Evolutionary conservation across 1,140 invertebrate species (phyloP).

Genomic region (Trichonephila clavata): DNA sequence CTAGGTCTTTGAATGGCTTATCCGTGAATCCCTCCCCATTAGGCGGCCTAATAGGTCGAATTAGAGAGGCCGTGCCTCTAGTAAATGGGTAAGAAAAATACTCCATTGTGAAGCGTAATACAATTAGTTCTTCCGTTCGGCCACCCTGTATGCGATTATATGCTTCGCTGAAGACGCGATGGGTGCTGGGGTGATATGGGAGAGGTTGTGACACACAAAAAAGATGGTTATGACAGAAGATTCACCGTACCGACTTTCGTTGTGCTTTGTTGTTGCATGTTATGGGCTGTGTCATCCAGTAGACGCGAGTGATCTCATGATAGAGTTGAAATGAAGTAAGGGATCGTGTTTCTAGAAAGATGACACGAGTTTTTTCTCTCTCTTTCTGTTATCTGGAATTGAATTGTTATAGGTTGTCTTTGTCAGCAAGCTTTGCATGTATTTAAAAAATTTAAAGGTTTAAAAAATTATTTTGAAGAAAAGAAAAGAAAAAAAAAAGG

Average conservation of each 20-base stretch:
- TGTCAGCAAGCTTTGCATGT: too few relatives aligned
- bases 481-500: too few relatives aligned
- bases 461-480: too few relatives aligned
- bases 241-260: neutral
- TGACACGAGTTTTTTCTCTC: neutral
- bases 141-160: conserved; percentile 58
- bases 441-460: too few relatives aligned
- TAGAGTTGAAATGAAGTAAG: neutral
- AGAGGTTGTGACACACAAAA: neutral
- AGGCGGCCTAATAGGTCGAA: conserved; percentile 74
- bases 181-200: conserved; percentile 29
- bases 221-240: conserved; percentile 22
- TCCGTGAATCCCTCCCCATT: conserved; percentile 23
- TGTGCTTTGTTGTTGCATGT: neutral
- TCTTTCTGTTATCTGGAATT: neutral
- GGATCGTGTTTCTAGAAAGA: neutral
- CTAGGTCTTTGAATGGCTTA: conserved; percentile 26
- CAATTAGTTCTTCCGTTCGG: conserved; percentile 73
- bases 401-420: neutral
- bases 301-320: neutral
- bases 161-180: conserved; percentile 56
- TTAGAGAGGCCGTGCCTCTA: conserved; percentile 72
- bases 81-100: conserved; percentile 76
- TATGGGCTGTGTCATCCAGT: neutral
- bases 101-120: conserved; percentile 63